Base-by-base conservation (phyloP, 2,113 vertebrate species). In the Sporophila hypoxantha region DNA sequence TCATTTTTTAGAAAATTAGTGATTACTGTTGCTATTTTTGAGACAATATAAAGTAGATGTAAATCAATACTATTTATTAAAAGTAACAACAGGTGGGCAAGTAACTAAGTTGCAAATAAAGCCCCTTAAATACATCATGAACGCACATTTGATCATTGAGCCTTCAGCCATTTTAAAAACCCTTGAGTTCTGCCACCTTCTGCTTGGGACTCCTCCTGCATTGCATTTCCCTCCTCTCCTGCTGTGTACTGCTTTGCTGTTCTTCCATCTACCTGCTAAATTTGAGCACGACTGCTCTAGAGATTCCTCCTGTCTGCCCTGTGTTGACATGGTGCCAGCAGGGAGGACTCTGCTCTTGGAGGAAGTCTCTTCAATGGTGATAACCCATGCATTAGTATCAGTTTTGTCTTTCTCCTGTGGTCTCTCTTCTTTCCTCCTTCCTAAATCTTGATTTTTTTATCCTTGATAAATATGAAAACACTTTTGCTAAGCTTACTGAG, bases 351-450 rank as follows among this genome's bases (percentile, higher is more conserved):
- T 1, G 32, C 36, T 64, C 26, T 68, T 26, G 20, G 8, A 44
- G 12, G 44, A 60, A 39, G 12, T 32, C 17, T 64, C 41, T 64
- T 67, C 29, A 21, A 10, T 19, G 15, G 5, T 70, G 12, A 61
- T 57, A 25, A 17, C 18, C 10, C 6, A 9, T 12, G 22, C 15
- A 8, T 9, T 66, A 14, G 8, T 57, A n/a, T 0, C 17, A 3
- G 19, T 21, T 56, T 50, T 0, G 1, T 77, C 36, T 66, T 75
- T 18, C 42, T 61, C n/a, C 22, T 37, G 2, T 66, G n/a, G 8
- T 53, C 1, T 20, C 7, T 53, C 19, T 10, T 52, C 29, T 49
- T 64, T 67, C 20, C 6, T 86, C 25, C 17, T 76, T 49, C 49
- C 21, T 62, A 0, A 14, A 29, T 50, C 13, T 75, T 69, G 18